These are phyloP conservation scores for Ceyx margarethae DNA, from an alignment of 2,113 vertebrate genomes.

Conservation along the genomic window DNA sequence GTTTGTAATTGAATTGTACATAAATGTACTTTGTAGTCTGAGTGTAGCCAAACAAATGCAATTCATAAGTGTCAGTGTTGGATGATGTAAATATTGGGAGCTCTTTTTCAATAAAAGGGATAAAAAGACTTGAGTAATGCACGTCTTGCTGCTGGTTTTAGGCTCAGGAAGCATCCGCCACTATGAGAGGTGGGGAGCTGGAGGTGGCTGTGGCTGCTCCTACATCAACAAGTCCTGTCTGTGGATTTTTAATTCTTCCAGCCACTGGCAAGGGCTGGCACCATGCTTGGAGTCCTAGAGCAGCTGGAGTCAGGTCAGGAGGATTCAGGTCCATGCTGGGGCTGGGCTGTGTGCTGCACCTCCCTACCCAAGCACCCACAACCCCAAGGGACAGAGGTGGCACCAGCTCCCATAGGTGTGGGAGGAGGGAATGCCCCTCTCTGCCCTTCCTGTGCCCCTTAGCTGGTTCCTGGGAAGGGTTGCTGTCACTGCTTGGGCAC, in stretches of 20 bases:
- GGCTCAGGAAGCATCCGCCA: neutral
- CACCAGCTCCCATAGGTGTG: fast-evolving
- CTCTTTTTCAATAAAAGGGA: neutral
- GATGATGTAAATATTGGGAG: neutral
- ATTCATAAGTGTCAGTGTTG: neutral
- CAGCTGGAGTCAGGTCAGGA: fast-evolving
- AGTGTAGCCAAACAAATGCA: neutral
- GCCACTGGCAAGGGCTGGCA: fast-evolving
- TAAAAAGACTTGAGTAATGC: neutral
- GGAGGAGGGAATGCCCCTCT: neutral
- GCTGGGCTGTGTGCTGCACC: neutral
- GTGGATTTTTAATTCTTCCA: neutral
- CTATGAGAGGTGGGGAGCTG: fast-evolving
- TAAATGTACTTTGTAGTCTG: neutral
- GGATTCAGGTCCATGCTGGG: fast-evolving
- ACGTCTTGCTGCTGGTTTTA: neutral
- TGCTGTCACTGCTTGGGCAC: neutral
- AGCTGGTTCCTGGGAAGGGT: neutral
- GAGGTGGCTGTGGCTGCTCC: neutral
- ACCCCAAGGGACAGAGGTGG: neutral
- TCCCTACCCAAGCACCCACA: neutral
- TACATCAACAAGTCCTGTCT: fast-evolving
- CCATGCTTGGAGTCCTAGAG: neutral
- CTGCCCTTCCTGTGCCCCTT: neutral
- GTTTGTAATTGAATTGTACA: fast-evolving